A percentile compares a stretch with the other conserved stretches of the same genome.
Evolutionary conservation across 2,797 vertebrate genomes (phyloP).

Genomic region (Acrocephalus scirpaceus): DNA sequence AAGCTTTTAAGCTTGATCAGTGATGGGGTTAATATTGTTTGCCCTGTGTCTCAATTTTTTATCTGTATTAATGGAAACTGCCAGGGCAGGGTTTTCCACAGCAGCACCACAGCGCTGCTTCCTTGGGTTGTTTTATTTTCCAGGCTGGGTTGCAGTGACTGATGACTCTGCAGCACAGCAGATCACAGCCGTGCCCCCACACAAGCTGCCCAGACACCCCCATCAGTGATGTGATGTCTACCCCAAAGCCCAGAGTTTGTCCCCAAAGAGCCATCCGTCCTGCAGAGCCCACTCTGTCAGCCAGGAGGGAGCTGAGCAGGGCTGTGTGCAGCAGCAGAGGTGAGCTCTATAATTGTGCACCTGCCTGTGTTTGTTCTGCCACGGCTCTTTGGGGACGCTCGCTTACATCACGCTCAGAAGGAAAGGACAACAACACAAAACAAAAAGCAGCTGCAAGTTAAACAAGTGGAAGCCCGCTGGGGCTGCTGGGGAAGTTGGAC

Average conservation of each 20-base stretch:
- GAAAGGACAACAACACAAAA: constrained; percentile 21
- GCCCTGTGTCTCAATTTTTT: constrained; percentile 60
- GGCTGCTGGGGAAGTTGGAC: not conserved
- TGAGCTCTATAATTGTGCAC: constrained; percentile 22
- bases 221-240: accelerated
- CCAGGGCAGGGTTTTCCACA: not conserved
- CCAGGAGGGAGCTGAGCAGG: not conserved
- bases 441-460: constrained; percentile 31
- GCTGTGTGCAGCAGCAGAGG: not conserved
- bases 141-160: not conserved
- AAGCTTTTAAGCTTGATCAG: constrained; percentile 67
- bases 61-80: constrained; percentile 54
- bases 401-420: not conserved
- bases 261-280: not conserved
- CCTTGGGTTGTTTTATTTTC: not conserved
- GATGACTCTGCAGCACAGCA: not conserved
- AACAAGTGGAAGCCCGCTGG: not conserved
- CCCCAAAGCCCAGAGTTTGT: not conserved
- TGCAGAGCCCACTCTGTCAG: accelerated
- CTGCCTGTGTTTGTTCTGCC: constrained; percentile 14
- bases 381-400: not conserved
- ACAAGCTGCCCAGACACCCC: not conserved
- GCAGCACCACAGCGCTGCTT: not conserved
- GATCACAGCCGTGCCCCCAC: not conserved
- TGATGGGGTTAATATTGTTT: constrained; percentile 70